phyloP scores from a whole-genome alignment of 2,113 vertebrate species.

The Tonatia bakeri region DNA sequence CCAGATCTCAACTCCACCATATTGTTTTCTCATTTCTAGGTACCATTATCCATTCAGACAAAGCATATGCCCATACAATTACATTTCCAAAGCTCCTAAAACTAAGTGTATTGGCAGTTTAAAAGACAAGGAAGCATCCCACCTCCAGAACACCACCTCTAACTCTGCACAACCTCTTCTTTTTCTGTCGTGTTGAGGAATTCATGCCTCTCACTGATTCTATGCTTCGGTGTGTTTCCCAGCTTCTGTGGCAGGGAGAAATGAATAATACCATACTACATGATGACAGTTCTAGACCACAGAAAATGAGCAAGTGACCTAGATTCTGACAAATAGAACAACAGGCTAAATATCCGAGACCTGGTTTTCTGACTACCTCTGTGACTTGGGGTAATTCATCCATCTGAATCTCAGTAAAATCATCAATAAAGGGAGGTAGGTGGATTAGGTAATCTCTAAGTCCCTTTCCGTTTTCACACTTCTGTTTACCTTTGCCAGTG shows the following conservation, averaged over 20 bases:
- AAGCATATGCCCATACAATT: background rate
- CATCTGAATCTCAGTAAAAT: background rate
- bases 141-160: background rate
- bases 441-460: background rate
- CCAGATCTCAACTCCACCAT: rapidly evolving
- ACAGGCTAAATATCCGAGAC: background rate
- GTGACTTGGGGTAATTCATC: background rate
- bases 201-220: background rate
- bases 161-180: background rate
- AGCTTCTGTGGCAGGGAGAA: background rate
- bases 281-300: background rate
- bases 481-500: background rate
- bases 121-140: background rate
- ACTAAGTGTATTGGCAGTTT: background rate
- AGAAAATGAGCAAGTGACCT: background rate
- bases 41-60: background rate
- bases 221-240: background rate
- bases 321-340: background rate
- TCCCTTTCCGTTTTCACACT: background rate
- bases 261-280: background rate
- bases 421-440: background rate
- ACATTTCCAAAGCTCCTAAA: background rate
- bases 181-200: background rate
- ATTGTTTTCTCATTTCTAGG: background rate
- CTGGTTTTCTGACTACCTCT: background rate